Percentiles rank a stretch among this genome's conserved stretches.
phyloP scores from a whole-genome alignment of 1,140 invertebrate species.

The Cydia amplana region DNA sequence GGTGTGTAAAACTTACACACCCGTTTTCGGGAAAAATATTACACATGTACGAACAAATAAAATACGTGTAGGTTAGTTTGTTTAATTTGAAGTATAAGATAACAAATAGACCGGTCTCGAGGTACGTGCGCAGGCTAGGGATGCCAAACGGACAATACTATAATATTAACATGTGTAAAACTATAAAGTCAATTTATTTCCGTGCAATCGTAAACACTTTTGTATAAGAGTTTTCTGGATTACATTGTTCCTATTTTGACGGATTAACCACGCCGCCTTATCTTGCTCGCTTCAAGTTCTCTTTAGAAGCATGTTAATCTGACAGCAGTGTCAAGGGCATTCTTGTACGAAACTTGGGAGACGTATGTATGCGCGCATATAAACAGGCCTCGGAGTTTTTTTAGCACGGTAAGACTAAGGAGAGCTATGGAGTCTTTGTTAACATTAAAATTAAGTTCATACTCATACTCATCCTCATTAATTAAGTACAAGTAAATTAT shows the following conservation, averaged over 20 bases:
- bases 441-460: too few relatives aligned
- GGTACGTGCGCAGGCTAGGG: background rate
- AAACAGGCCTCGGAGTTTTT: too few relatives aligned
- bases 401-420: too few relatives aligned
- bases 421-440: too few relatives aligned
- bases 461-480: too few relatives aligned
- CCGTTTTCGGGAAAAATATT: too few relatives aligned
- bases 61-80: too few relatives aligned
- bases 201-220: too few relatives aligned
- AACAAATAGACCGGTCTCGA: background rate
- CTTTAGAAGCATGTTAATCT: background rate
- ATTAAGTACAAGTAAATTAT: too few relatives aligned
- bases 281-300: background rate
- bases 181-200: too few relatives aligned
- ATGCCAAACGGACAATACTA: background rate
- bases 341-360: background rate
- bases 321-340: background rate
- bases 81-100: background rate
- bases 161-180: background rate
- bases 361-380: background rate
- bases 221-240: background rate
- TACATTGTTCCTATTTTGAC: conserved; percentile 10
- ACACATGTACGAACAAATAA: too few relatives aligned
- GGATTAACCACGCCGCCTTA: conserved; percentile 1
- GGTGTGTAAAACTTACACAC: too few relatives aligned